Conservation (phyloP, 2,888 invertebrate genomes). For the Noctua janthe region DNA sequence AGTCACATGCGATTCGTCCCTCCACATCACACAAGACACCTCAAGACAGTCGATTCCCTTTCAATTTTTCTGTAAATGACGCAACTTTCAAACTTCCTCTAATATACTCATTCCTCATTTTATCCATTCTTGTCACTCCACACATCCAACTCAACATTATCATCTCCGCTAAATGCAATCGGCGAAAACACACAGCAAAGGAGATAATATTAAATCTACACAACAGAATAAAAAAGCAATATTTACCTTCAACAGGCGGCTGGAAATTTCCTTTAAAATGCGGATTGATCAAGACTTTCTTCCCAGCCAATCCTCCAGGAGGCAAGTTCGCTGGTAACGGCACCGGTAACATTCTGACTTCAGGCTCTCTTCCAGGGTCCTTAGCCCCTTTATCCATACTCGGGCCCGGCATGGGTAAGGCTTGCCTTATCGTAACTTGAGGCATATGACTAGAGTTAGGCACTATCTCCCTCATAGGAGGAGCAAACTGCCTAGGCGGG, state of each 20-base stretch:
- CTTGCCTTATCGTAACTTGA: constrained; percentile 82
- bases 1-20: too few species aligned
- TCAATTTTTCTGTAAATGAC: too few species aligned
- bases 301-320: constrained; percentile 85
- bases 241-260: constrained; percentile 88
- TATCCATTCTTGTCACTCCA: too few species aligned
- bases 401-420: constrained; percentile 65
- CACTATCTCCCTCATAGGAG: constrained; percentile 75
- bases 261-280: constrained; percentile 92
- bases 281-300: constrained; percentile 93
- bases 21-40: too few species aligned
- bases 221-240: neutral
- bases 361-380: constrained; percentile 73
- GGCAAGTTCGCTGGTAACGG: constrained; percentile 79
- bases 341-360: constrained; percentile 86
- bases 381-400: constrained; percentile 55
- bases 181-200: neutral
- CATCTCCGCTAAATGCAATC: too few species aligned
- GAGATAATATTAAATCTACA: neutral
- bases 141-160: too few species aligned
- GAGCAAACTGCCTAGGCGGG: constrained; percentile 73
- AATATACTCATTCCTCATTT: too few species aligned
- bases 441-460: constrained; percentile 78
- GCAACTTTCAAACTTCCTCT: too few species aligned
- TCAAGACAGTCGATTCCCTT: too few species aligned